These are phyloP conservation scores for Cichlasoma orientale DNA, from an alignment of 2,797 vertebrate genomes.

Conservation along the genomic window DNA sequence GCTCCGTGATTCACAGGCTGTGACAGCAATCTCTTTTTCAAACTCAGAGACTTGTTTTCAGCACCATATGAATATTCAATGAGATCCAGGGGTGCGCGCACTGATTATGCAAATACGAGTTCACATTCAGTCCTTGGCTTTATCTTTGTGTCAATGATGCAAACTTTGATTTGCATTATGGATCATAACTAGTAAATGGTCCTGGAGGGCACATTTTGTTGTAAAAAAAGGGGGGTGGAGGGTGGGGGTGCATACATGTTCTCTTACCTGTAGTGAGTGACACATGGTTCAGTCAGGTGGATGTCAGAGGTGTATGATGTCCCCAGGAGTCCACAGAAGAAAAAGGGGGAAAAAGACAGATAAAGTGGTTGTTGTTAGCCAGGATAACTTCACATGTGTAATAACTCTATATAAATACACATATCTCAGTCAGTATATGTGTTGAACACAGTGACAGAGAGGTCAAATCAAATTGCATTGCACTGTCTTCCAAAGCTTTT, in stretches of 20 bases:
- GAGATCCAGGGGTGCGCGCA: conserved; percentile 26
- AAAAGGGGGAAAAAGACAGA: conserved; percentile 21
- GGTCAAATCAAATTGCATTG: not conserved
- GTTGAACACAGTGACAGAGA: not conserved
- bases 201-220: not conserved
- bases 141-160: conserved; percentile 24
- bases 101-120: conserved; percentile 47
- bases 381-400: not conserved
- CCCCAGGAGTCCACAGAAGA: conserved; percentile 12
- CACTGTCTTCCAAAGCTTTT: not conserved
- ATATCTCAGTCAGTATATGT: rapidly evolving
- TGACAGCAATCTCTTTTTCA: conserved; percentile 63
- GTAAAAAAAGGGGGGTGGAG: not conserved
- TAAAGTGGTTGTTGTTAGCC: conserved; percentile 49
- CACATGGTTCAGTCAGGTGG: not conserved
- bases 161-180: conserved; percentile 36
- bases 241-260: not conserved
- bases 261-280: conserved; percentile 63
- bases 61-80: conserved; percentile 63
- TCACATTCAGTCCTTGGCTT: conserved; percentile 16
- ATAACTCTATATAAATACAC: not conserved
- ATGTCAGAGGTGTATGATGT: not conserved
- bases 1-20: conserved; percentile 54
- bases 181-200: conserved; percentile 16
- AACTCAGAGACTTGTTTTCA: conserved; percentile 54